phyloP scores from a whole-genome alignment of 2,888 invertebrate genomes.

The Heliothis peltigera region DNA sequence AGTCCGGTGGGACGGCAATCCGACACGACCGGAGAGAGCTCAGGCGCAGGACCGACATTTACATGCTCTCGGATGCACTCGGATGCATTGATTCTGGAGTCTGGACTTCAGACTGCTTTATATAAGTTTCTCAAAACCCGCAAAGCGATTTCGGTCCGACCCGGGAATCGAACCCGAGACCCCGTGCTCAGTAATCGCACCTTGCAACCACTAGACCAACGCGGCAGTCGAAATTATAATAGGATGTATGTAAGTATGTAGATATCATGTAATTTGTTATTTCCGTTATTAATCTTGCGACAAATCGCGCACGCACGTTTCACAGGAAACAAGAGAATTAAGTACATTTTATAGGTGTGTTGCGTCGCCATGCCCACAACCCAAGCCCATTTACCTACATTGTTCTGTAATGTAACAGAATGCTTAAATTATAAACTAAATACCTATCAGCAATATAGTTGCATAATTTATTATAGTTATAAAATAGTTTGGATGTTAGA shows the following conservation, averaged over 20 bases:
- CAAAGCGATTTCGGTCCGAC: too few species aligned
- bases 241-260: neutral
- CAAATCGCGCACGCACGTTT: slow-evolving; percentile 20
- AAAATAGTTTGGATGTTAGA: neutral
- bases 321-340: slow-evolving; percentile 1
- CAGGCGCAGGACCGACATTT: too few species aligned
- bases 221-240: too few species aligned
- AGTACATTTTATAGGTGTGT: slow-evolving; percentile 11
- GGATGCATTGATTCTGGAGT: too few species aligned
- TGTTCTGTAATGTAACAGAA: slow-evolving; percentile 11
- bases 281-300: slow-evolving; percentile 2
- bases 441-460: neutral
- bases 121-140: too few species aligned
- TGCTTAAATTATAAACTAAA: slow-evolving; percentile 12
- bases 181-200: too few species aligned
- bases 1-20: too few species aligned
- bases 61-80: too few species aligned
- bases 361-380: slow-evolving; percentile 24
- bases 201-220: too few species aligned
- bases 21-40: too few species aligned
- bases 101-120: too few species aligned
- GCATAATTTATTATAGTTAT: neutral
- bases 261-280: slow-evolving; percentile 12
- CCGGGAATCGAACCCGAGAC: too few species aligned
- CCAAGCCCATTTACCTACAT: neutral